Evolutionary conservation across 2,888 invertebrate genomes (phyloP).

Genomic region (Scelioninae gen. 2): DNA sequence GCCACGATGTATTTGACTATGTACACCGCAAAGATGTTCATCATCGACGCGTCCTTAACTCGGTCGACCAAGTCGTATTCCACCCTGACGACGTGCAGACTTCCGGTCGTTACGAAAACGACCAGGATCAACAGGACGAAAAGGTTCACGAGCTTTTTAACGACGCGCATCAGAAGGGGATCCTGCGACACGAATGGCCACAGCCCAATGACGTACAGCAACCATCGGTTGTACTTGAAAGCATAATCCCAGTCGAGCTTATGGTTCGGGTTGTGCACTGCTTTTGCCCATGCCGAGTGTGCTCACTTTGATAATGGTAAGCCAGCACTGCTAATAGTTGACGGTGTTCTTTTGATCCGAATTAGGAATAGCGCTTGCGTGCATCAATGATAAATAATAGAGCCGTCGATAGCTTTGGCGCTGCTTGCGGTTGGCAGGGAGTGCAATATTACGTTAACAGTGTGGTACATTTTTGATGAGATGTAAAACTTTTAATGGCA

Average conservation of each 20-base stretch:
- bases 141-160: not conserved
- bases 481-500: too few species aligned
- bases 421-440: too few species aligned
- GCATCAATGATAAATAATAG: not conserved
- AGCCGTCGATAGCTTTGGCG: too few species aligned
- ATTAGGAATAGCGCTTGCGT: not conserved
- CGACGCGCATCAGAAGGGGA: not conserved
- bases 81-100: not conserved
- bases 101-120: not conserved
- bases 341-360: not conserved
- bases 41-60: not conserved
- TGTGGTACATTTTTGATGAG: too few species aligned
- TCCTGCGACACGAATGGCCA: not conserved
- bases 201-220: not conserved
- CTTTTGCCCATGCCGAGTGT: not conserved
- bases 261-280: not conserved
- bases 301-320: not conserved
- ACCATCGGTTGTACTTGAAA: not conserved
- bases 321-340: not conserved
- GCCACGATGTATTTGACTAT: conserved; percentile 10
- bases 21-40: not conserved
- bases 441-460: too few species aligned
- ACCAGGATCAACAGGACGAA: not conserved
- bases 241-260: not conserved
- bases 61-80: not conserved